Conservation (phyloP, 1,140 invertebrate species). For the Musca vetustissima region DNA sequence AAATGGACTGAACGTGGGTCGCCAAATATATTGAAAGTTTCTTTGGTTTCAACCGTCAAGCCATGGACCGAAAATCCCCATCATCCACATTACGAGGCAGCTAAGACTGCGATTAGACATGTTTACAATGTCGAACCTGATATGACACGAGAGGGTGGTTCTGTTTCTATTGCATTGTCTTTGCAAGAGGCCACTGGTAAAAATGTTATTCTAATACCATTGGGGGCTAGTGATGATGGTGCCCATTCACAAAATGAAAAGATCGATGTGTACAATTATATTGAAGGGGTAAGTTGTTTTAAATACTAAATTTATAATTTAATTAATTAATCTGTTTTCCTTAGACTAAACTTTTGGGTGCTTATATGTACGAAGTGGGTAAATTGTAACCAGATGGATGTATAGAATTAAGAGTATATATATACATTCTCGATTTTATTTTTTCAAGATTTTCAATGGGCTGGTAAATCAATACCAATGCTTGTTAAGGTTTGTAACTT, state of each 20-base stretch:
- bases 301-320: slow-evolving; percentile 14
- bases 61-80: slow-evolving; percentile 91
- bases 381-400: slow-evolving; percentile 31
- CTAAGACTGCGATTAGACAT: slow-evolving; percentile 79
- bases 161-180: slow-evolving; percentile 92
- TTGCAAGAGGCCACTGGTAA: slow-evolving; percentile 87
- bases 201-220: slow-evolving; percentile 89
- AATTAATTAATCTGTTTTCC: slow-evolving; percentile 46
- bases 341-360: slow-evolving; percentile 82
- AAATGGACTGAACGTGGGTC: slow-evolving; percentile 74
- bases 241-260: slow-evolving; percentile 99
- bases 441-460: too few relatives aligned
- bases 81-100: slow-evolving; percentile 90
- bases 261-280: slow-evolving; percentile 88
- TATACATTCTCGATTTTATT: too few relatives aligned
- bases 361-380: slow-evolving; percentile 79
- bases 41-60: slow-evolving; percentile 59
- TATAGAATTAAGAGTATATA: too few relatives aligned
- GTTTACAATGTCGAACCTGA: slow-evolving; percentile 94
- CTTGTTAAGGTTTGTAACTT: too few relatives aligned
- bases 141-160: slow-evolving; percentile 94
- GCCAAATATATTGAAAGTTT: slow-evolving; percentile 83
- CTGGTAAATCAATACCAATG: too few relatives aligned
- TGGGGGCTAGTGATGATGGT: slow-evolving; percentile 92
- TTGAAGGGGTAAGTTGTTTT: slow-evolving; percentile 76